Conservation (phyloP, 2,113 vertebrate genomes). For the Tympanuchus pallidicinctus region DNA sequence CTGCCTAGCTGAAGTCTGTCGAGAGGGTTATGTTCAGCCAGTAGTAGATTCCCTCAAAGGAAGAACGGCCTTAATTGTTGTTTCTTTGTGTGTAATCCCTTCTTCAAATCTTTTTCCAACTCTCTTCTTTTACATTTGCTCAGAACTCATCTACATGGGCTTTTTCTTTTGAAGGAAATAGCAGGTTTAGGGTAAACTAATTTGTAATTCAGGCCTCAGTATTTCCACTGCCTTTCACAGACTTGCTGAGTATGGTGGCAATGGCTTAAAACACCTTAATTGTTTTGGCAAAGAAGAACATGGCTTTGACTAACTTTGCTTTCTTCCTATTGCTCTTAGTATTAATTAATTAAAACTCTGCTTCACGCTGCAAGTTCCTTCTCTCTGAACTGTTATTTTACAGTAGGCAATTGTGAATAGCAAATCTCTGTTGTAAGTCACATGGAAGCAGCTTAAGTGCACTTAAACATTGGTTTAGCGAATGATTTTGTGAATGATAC, state of each 20-base stretch:
- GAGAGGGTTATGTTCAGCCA: background rate
- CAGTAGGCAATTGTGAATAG: background rate
- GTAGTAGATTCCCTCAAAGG: background rate
- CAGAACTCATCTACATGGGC: background rate
- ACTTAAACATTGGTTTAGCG: rapidly evolving
- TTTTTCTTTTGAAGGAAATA: background rate
- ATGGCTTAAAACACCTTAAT: background rate
- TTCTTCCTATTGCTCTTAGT: background rate
- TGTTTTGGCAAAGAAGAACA: background rate
- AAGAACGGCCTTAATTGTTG: background rate
- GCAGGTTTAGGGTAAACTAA: background rate
- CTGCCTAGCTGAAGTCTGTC: background rate
- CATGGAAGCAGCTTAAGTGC: background rate
- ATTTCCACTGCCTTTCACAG: background rate
- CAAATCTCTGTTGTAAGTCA: background rate
- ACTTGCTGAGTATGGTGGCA: background rate
- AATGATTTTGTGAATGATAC: background rate
- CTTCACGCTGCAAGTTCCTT: background rate
- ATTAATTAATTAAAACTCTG: background rate
- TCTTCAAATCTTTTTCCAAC: background rate
- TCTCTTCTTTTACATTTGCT: background rate
- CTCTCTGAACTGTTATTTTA: background rate
- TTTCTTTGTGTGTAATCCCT: background rate
- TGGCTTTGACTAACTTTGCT: rapidly evolving
- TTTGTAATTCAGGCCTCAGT: background rate